phyloP scores from a whole-genome alignment of 2,888 invertebrate species.

The Hirtodrosophila confusa region DNA sequence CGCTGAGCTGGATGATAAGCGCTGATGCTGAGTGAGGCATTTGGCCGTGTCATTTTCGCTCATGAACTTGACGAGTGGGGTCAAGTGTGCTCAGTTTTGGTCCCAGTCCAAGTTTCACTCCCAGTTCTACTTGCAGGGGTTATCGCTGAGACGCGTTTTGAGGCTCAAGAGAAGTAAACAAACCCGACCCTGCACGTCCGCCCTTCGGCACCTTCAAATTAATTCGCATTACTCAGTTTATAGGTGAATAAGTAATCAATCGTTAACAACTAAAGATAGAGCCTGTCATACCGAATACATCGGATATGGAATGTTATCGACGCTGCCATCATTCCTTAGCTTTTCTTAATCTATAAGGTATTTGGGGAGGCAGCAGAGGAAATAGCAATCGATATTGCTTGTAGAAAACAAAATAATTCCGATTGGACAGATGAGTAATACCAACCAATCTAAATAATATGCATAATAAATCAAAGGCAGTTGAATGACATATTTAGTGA shows the following conservation, averaged over 20 bases:
- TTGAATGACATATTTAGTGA: too few relatives aligned
- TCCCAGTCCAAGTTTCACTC: conserved; percentile 2
- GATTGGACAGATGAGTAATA: too few relatives aligned
- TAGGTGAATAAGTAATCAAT: not conserved
- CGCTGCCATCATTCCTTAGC: too few relatives aligned
- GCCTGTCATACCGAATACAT: too few relatives aligned
- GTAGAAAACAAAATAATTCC: too few relatives aligned
- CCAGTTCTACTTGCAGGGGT: conserved; percentile 28
- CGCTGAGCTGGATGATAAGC: conserved; percentile 47
- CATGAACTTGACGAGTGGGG: conserved; percentile 68
- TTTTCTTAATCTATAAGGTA: too few relatives aligned
- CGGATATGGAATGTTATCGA: too few relatives aligned
- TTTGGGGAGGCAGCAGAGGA: too few relatives aligned
- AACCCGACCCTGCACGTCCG: conserved; percentile 30
- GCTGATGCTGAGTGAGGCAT: not conserved
- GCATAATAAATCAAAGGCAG: too few relatives aligned
- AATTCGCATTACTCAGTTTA: conserved; percentile 1
- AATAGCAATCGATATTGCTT: too few relatives aligned
- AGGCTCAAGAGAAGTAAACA: conserved; percentile 50
- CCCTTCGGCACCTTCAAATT: not conserved
- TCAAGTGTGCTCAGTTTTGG: conserved; percentile 56
- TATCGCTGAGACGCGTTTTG: conserved; percentile 43
- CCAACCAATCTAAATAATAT: too few relatives aligned
- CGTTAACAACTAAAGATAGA: too few relatives aligned
- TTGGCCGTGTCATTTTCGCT: conserved; percentile 33